A percentile compares a stretch with the other conserved stretches of the same genome.
phyloP scores from a whole-genome alignment of 2,888 invertebrate species.

The Euclidia mi region DNA sequence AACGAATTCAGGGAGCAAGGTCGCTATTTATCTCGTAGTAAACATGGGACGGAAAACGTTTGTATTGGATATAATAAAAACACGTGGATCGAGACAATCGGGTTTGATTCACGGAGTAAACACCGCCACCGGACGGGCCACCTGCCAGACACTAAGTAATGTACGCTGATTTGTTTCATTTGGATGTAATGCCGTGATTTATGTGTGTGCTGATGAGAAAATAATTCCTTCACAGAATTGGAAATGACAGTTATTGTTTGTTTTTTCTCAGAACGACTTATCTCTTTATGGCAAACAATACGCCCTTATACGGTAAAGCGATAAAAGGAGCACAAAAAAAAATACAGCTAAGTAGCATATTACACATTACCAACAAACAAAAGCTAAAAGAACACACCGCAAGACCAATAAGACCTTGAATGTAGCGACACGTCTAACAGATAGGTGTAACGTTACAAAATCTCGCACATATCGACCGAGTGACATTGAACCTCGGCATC shows the following conservation, averaged over 20 bases:
- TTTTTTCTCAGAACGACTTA: neutral
- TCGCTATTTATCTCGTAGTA: constrained; percentile 26
- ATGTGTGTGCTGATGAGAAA: constrained; percentile 23
- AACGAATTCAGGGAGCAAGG: constrained; percentile 22
- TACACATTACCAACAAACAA: constrained; percentile 40
- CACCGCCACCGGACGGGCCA: constrained; percentile 22
- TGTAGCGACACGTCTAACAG: constrained; percentile 30
- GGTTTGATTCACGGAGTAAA: constrained; percentile 41
- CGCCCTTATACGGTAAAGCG: constrained; percentile 6
- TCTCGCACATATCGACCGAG: constrained; percentile 37
- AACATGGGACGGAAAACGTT: constrained; percentile 28
- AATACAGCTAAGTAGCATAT: constrained; percentile 25
- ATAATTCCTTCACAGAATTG: constrained; percentile 5
- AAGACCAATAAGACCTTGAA: constrained; percentile 39
- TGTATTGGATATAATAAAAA: constrained; percentile 29
- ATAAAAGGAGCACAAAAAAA: constrained; percentile 26
- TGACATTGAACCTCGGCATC: constrained; percentile 52
- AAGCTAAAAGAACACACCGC: constrained; percentile 33
- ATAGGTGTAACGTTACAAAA: constrained; percentile 54
- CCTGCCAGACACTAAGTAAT: constrained; percentile 31
- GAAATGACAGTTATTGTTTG: constrained; percentile 6
- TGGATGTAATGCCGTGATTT: constrained; percentile 20
- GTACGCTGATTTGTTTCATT: constrained; percentile 38
- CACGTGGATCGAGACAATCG: constrained; percentile 38
- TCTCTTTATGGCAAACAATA: constrained; percentile 2